These are phyloP conservation scores for Nestor notabilis DNA, from an alignment of 2,113 vertebrate genomes.

Conservation along the genomic window DNA sequence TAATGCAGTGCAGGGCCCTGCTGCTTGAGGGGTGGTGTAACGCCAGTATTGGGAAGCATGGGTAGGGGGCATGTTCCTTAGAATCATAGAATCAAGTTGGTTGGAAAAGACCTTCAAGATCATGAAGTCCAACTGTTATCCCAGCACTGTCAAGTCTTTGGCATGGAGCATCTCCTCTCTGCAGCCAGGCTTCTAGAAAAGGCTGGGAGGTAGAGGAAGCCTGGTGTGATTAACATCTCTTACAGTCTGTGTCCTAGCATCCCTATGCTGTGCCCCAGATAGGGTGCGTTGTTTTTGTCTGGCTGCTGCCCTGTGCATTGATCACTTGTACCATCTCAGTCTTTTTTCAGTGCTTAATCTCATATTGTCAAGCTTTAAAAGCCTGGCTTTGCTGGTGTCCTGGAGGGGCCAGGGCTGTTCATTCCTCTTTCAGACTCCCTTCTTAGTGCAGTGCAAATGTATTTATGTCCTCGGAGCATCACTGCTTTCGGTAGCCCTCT, in stretches of 20 bases:
- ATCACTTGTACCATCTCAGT: rapidly evolving
- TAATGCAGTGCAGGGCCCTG: neutral
- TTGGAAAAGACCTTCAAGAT: neutral
- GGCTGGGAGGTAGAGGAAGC: neutral
- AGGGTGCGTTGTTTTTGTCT: neutral
- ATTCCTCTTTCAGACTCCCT: neutral
- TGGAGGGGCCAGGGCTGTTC: neutral
- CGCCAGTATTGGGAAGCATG: rapidly evolving
- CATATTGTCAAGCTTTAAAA: neutral
- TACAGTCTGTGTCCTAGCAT: neutral
- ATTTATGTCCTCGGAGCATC: neutral
- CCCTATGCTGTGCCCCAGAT: neutral
- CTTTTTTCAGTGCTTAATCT: neutral
- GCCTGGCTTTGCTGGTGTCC: neutral
- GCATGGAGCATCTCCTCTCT: neutral
- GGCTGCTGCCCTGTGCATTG: rapidly evolving
- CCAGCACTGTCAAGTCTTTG: neutral
- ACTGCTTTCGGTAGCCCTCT: neutral
- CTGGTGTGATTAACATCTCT: neutral
- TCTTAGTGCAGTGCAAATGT: neutral
- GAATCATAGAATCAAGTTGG: neutral
- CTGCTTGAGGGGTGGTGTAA: neutral
- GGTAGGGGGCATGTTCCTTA: rapidly evolving
- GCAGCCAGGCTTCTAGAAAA: neutral
- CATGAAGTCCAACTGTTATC: neutral